Evolutionary conservation across 2,113 vertebrate genomes (phyloP).

Genomic region (Melospiza georgiana): DNA sequence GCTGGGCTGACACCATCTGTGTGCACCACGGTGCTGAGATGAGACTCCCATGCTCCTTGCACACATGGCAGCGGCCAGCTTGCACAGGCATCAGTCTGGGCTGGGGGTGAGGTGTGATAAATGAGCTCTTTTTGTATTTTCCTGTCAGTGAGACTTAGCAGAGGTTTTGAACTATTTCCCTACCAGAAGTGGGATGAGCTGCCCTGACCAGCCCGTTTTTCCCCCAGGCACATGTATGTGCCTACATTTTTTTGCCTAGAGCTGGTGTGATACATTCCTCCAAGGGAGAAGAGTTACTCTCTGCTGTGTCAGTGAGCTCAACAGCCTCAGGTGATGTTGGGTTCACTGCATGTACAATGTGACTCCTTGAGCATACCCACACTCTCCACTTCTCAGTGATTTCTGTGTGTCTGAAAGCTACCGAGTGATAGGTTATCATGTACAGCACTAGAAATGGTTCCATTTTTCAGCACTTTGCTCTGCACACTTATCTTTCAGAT

Average conservation of each 20-base stretch:
- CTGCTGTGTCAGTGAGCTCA: neutral
- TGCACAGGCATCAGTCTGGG: neutral
- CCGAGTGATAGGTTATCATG: neutral
- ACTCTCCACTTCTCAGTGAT: neutral
- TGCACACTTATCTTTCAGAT: neutral
- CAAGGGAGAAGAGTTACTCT: fast-evolving
- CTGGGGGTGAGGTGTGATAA: neutral
- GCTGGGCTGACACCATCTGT: neutral
- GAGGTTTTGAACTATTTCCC: neutral
- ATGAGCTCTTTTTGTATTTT: neutral
- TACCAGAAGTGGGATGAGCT: neutral
- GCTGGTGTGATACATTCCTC: neutral
- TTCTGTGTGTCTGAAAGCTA: neutral
- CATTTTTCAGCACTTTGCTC: neutral
- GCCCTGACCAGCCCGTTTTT: neutral
- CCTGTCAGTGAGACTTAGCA: neutral
- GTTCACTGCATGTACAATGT: fast-evolving
- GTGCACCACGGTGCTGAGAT: neutral
- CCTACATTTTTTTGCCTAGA: neutral
- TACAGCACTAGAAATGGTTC: neutral
- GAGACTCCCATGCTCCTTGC: neutral
- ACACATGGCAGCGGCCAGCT: neutral
- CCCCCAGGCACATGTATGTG: neutral
- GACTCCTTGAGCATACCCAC: neutral
- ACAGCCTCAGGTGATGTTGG: fast-evolving